phyloP scores from a whole-genome alignment of 2,113 vertebrate species.

The Panthera tigris region DNA sequence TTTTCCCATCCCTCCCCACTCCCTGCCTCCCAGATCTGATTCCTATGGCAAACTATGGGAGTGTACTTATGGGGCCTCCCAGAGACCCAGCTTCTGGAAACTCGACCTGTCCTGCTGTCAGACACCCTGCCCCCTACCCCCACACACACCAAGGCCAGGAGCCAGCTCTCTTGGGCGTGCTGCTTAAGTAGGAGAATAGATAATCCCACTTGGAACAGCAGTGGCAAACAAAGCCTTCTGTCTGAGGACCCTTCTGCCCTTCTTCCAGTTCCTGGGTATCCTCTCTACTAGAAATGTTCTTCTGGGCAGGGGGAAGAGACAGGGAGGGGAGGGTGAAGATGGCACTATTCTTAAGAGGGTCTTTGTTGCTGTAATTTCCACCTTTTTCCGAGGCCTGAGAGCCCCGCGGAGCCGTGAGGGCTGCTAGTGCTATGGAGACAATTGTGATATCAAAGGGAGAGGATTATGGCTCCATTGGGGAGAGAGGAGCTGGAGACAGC shows the following conservation, averaged over 20 bases:
- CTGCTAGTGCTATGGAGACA: slow-evolving; percentile 16
- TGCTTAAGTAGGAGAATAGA: slow-evolving; percentile 6
- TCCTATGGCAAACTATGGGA: neutral
- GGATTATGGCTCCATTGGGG: slow-evolving; percentile 50
- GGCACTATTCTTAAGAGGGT: neutral
- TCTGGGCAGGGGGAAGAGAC: neutral
- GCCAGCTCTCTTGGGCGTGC: neutral
- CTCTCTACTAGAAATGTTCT: neutral
- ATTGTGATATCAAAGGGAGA: slow-evolving; percentile 57
- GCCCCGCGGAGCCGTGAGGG: neutral
- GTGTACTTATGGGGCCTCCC: neutral
- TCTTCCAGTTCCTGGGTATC: neutral
- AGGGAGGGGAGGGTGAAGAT: neutral
- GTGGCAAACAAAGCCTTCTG: neutral
- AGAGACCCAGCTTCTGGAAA: neutral
- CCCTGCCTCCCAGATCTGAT: neutral
- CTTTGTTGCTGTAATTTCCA: slow-evolving; percentile 35
- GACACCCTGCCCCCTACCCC: neutral
- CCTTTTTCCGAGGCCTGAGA: neutral
- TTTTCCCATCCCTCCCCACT: too few species aligned
- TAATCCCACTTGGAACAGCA: neutral
- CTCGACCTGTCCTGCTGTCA: neutral
- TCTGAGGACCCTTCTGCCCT: neutral
- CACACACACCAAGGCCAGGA: neutral
- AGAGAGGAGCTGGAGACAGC: neutral